Base-by-base conservation (phyloP, 2,113 vertebrate genomes). In the Nothoprocta pentlandii region DNA sequence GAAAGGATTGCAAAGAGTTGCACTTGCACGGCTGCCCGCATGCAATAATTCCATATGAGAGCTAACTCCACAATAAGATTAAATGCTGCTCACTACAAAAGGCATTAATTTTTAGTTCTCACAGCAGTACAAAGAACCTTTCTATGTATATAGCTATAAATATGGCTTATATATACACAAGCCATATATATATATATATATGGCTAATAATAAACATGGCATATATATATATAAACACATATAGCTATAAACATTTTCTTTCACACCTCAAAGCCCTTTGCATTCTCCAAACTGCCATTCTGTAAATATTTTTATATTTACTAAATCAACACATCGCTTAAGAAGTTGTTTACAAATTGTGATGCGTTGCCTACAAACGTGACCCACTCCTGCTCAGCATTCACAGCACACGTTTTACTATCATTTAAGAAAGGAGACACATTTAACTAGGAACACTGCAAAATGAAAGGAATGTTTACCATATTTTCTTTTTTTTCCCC, bases 21-120 rank as follows among this genome's bases (percentile, higher is more conserved):
- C 69, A 90, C 66, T 94, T 87, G 85, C 73, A 36, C 83, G 84
- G 66, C 41, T 28, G 93, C 90, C 85, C 96, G 76, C 39, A 86
- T 73, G 34, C 78, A 49, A 69, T n/a, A 69, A 94, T 82, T 95
- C 76, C 69, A 3, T 74, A 92, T 90, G 86, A 85, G 36, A 92
- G n/a, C 26, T 8, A 86, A 54, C 51, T 92, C 30, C 67, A 53
- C 80, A 81, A 56, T 42, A 66, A 81, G 66, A 95, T 87, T 54
- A 90, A 81, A 84, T 14, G 62, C 77, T 86, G 3, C 77, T 69
- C 10, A 0, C 61, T 21, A 95, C 67, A 95, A 94, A 86, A 94
- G 41, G 61, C 90, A 91, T 64, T 76, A 94, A 62, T 66, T 83
- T 85, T 19, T 36, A 71, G 61, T 84, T 94, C 88, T 92, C 89